phyloP scores from a whole-genome alignment of 2,888 invertebrate species.

The Diadromus collaris region DNA sequence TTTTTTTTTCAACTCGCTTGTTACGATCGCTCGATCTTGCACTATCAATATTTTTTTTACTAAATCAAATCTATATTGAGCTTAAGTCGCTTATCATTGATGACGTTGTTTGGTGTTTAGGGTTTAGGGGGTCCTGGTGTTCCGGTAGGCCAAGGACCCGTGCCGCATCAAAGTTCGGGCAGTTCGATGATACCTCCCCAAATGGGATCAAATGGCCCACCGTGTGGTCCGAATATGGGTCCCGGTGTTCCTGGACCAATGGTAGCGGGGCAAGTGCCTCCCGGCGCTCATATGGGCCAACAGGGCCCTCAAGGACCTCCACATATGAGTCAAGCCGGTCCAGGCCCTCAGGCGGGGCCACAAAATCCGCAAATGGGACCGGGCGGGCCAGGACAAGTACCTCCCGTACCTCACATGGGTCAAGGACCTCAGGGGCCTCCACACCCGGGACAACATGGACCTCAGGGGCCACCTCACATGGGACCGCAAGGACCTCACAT shows the following conservation, averaged over 20 bases:
- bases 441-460: conserved; percentile 75
- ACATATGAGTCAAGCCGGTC: conserved; percentile 70
- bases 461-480: conserved; percentile 62
- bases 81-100: conserved; percentile 29
- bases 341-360: conserved; percentile 68
- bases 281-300: conserved; percentile 53
- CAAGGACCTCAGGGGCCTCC: conserved; percentile 66
- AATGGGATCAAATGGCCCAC: conserved; percentile 72
- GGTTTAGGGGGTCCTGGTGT: conserved; percentile 73
- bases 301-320: conserved; percentile 69
- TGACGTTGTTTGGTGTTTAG: conserved; percentile 59
- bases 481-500: conserved; percentile 69
- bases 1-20: not conserved
- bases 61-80: conserved; percentile 13
- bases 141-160: conserved; percentile 71
- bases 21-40: conserved; percentile 29
- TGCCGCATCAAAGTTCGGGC: conserved; percentile 74
- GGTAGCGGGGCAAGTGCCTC: conserved; percentile 63
- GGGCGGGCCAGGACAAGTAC: conserved; percentile 59
- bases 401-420: conserved; percentile 14
- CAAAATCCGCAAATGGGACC: conserved; percentile 70
- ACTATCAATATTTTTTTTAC: conserved; percentile 1
- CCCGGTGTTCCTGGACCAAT: conserved; percentile 48
- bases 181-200: conserved; percentile 71
- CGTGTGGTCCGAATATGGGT: conserved; percentile 70